These are phyloP conservation scores for Salpingus planirostris DNA, from an alignment of 2,888 invertebrate species.

Conservation along the genomic window DNA sequence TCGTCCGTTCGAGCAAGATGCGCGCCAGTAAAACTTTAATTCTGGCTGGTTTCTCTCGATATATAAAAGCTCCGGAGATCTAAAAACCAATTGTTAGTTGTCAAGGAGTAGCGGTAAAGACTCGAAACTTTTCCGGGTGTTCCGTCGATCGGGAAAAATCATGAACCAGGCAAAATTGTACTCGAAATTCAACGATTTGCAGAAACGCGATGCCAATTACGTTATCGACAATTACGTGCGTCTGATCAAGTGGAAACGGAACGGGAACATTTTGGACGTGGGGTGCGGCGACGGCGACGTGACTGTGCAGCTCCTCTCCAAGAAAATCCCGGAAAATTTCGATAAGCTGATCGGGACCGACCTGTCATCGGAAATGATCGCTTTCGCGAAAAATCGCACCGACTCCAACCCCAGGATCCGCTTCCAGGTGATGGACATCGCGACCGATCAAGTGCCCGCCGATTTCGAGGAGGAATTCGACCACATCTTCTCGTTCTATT, in stretches of 20 bases:
- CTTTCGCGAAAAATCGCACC: slow-evolving; percentile 52
- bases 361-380: slow-evolving; percentile 62
- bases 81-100: slow-evolving; percentile 11
- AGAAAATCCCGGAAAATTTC: slow-evolving; percentile 50
- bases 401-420: slow-evolving; percentile 40
- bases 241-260: slow-evolving; percentile 48
- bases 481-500: slow-evolving; percentile 68
- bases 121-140: too few relatives aligned
- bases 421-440: slow-evolving; percentile 52
- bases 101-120: slow-evolving; percentile 2
- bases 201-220: slow-evolving; percentile 55
- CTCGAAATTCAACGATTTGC: slow-evolving; percentile 56
- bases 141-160: background rate
- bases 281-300: slow-evolving; percentile 70
- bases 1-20: too few relatives aligned
- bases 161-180: slow-evolving; percentile 53
- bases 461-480: slow-evolving; percentile 48
- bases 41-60: slow-evolving; percentile 11
- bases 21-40: slow-evolving; percentile 12
- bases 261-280: slow-evolving; percentile 53
- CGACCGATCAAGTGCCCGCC: slow-evolving; percentile 42
- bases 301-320: slow-evolving; percentile 53
- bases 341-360: slow-evolving; percentile 55
- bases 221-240: slow-evolving; percentile 55
- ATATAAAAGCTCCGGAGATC: slow-evolving; percentile 12